A percentile compares a stretch with the other conserved stretches of the same genome.
Conservation (phyloP, 2,113 vertebrate species). For the Mystacornis crossleyi region DNA sequence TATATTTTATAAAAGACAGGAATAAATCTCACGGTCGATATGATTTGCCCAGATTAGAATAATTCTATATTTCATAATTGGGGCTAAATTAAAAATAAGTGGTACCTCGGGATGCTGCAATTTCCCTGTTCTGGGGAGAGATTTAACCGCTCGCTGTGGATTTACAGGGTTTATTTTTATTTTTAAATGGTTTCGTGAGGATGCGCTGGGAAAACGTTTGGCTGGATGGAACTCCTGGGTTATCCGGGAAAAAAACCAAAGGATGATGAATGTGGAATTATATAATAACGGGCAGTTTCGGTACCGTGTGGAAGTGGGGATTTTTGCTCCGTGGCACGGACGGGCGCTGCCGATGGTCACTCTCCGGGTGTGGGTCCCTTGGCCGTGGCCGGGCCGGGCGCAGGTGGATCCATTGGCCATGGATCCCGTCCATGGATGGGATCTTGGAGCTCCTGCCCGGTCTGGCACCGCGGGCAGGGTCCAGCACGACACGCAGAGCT, state of each 20-base stretch:
- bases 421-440: neutral
- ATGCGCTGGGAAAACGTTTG: neutral
- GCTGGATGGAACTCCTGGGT: neutral
- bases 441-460: neutral
- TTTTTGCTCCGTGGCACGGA: rapidly evolving
- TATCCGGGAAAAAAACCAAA: neutral
- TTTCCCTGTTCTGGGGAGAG: neutral
- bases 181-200: neutral
- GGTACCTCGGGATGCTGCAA: conserved; percentile 15
- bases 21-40: conserved; percentile 20
- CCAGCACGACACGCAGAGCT: neutral
- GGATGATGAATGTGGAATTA: neutral
- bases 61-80: conserved; percentile 55
- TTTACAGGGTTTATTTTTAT: neutral
- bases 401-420: neutral
- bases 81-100: conserved; percentile 52
- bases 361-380: neutral
- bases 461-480: rapidly evolving
- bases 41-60: conserved; percentile 38
- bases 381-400: rapidly evolving
- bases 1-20: neutral
- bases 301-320: neutral
- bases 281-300: rapidly evolving
- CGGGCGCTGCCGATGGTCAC: neutral
- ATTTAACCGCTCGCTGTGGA: neutral